A percentile compares a stretch with the other conserved stretches of the same genome.
phyloP scores from a whole-genome alignment of 2,113 vertebrate species.

The Colius striatus region DNA sequence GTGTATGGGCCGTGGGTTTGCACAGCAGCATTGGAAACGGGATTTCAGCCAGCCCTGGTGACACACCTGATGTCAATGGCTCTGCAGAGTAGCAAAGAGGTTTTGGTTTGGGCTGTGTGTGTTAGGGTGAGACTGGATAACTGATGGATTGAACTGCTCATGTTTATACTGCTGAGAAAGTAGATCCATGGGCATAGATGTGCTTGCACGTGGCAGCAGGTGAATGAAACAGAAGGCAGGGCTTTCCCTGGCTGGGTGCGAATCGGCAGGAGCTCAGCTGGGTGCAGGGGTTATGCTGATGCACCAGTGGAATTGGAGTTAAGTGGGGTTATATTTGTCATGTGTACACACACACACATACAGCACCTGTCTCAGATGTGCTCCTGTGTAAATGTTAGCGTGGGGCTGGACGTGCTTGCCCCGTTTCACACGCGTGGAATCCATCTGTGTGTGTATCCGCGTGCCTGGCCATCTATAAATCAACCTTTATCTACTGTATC shows the following conservation, averaged over 20 bases:
- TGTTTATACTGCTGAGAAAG: background rate
- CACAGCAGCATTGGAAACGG: background rate
- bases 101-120: background rate
- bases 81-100: background rate
- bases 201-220: accelerated
- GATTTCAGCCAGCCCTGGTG: background rate
- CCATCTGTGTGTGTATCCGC: accelerated
- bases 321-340: background rate
- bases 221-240: background rate
- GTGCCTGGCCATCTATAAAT: background rate
- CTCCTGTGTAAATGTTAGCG: accelerated
- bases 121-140: background rate
- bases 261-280: background rate
- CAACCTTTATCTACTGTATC: conserved; percentile 20
- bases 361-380: background rate
- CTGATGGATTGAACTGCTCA: background rate
- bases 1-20: background rate
- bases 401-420: background rate
- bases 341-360: accelerated
- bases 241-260: background rate
- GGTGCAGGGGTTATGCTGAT: background rate
- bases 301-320: background rate
- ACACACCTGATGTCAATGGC: background rate
- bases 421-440: background rate
- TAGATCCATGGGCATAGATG: accelerated